Conservation (phyloP, 2,113 vertebrate species). For the Leucosticte australis region DNA sequence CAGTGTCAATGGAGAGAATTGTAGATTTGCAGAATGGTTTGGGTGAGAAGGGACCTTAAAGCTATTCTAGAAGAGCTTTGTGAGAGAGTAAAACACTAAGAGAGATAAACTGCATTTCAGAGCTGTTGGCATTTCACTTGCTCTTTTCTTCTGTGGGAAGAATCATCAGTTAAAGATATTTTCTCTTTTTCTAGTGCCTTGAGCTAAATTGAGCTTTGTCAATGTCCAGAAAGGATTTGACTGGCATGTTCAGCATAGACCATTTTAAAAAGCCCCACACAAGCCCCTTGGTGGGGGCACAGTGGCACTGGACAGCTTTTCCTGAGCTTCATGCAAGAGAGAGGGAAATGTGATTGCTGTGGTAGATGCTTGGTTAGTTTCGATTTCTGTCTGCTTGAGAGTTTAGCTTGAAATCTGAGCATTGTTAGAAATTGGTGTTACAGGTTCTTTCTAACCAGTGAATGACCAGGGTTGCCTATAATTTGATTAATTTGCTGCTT, state of each 20-base stretch:
- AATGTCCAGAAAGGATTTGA: background rate
- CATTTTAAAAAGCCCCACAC: background rate
- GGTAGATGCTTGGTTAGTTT: background rate
- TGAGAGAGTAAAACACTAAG: background rate
- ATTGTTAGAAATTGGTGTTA: fast-evolving
- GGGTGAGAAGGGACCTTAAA: background rate
- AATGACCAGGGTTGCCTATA: background rate
- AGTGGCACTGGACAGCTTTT: too few species aligned
- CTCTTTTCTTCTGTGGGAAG: background rate
- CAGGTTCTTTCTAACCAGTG: background rate
- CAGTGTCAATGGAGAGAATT: background rate
- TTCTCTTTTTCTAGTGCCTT: background rate
- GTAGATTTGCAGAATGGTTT: background rate
- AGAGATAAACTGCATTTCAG: background rate
- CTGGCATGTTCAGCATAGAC: background rate
- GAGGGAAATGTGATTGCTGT: background rate
- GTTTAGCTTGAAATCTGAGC: background rate
- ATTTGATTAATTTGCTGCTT: background rate
- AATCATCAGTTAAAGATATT: background rate
- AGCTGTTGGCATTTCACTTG: background rate
- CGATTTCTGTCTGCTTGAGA: background rate
- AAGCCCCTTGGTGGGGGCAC: background rate
- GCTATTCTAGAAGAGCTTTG: background rate
- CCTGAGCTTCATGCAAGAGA: background rate
- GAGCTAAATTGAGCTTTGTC: background rate